Percentiles rank a stretch among this genome's conserved stretches.
Evolutionary conservation across 2,888 invertebrate genomes (phyloP).

Genomic region (Calliphora vomitoria): DNA sequence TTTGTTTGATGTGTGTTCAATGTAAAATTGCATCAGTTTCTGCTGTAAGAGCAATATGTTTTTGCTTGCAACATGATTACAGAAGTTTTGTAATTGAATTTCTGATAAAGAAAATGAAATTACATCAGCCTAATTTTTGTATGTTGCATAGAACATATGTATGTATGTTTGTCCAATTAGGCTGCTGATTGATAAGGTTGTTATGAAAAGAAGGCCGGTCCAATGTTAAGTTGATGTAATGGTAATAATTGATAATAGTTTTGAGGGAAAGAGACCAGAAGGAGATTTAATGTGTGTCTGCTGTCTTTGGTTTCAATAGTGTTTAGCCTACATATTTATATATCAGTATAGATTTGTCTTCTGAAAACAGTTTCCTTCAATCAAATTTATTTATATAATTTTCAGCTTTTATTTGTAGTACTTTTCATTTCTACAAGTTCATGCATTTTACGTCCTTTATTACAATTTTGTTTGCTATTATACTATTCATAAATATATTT

Average conservation of each 20-base stretch:
- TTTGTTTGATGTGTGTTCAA: slow-evolving; percentile 35
- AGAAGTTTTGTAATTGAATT: slow-evolving; percentile 63
- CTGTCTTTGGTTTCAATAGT: too few relatives aligned
- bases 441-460: neutral
- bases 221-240: neutral
- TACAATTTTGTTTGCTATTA: too few relatives aligned
- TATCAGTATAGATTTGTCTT: too few relatives aligned
- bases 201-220: neutral
- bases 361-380: too few relatives aligned
- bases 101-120: slow-evolving; percentile 49
- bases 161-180: neutral
- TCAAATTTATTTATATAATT: too few relatives aligned
- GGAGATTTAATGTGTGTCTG: too few relatives aligned
- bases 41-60: slow-evolving; percentile 32
- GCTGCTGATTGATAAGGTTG: neutral
- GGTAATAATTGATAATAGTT: neutral
- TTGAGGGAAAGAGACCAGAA: neutral
- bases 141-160: too few relatives aligned
- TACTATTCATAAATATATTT: too few relatives aligned
- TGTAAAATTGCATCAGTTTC: slow-evolving; percentile 56
- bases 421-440: neutral
- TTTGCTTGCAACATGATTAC: slow-evolving; percentile 39
- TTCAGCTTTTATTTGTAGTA: too few relatives aligned
- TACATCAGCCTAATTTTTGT: slow-evolving; percentile 52
- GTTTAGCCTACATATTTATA: too few relatives aligned